phyloP scores from a whole-genome alignment of 1,140 invertebrate species.

The Drosophila equinoxialis region DNA sequence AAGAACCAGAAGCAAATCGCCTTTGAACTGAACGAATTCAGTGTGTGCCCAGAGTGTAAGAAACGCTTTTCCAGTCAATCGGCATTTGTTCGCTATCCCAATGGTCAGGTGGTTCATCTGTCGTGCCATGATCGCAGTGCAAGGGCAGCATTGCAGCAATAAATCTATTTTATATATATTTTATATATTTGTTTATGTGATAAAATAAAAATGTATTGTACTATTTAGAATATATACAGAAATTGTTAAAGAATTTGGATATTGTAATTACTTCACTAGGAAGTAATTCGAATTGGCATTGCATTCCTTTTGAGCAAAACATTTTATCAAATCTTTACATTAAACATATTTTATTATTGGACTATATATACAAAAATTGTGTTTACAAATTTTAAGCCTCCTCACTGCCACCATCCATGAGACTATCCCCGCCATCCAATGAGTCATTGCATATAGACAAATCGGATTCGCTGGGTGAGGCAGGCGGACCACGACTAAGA shows the following conservation, averaged over 20 bases:
- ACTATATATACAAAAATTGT: constrained; percentile 61
- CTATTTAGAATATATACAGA: not conserved
- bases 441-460: constrained; percentile 82
- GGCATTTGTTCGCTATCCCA: constrained; percentile 95
- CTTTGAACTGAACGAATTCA: constrained; percentile 92
- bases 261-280: not conserved
- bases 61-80: constrained; percentile 96
- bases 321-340: constrained; percentile 18
- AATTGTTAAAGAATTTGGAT: not conserved
- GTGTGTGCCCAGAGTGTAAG: constrained; percentile 95
- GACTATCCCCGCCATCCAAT: constrained; percentile 69
- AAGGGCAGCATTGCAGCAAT: constrained; percentile 38
- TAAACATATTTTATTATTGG: constrained; percentile 66
- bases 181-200: constrained; percentile 26
- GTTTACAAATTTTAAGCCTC: constrained; percentile 54
- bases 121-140: constrained; percentile 86
- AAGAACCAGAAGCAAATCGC: constrained; percentile 91
- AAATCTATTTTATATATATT: not conserved
- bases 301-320: not conserved
- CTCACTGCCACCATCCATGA: constrained; percentile 76
- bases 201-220: constrained; percentile 25
- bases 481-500: constrained; percentile 49
- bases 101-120: constrained; percentile 96
- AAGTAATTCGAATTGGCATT: not conserved
- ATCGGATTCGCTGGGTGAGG: constrained; percentile 69